Percentiles rank a stretch among this genome's conserved stretches.
These are phyloP conservation scores for Semotilus atromaculatus DNA, from an alignment of 2,797 vertebrate genomes.

Conservation along the genomic window DNA sequence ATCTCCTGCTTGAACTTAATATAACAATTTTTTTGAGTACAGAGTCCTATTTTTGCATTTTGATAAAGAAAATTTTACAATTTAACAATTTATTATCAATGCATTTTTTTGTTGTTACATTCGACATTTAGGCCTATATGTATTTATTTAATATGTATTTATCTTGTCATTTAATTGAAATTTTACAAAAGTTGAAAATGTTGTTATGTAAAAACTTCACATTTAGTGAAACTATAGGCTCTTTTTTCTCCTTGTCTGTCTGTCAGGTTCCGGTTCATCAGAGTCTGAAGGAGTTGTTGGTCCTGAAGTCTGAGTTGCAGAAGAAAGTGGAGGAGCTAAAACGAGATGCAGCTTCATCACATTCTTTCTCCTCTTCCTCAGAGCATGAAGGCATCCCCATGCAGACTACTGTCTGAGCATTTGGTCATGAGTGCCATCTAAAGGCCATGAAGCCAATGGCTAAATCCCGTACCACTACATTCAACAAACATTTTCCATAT, in stretches of 20 bases:
- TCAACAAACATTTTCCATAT: neutral
- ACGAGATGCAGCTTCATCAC: constrained; percentile 79
- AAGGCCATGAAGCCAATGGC: neutral
- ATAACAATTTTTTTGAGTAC: too few relatives aligned
- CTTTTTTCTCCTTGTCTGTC: neutral
- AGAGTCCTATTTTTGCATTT: too few relatives aligned
- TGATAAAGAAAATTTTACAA: neutral
- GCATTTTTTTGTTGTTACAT: neutral
- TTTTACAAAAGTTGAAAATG: neutral
- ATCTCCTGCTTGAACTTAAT: too few relatives aligned
- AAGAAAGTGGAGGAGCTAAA: constrained; percentile 91
- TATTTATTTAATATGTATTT: neutral
- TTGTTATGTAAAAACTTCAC: neutral
- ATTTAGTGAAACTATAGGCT: neutral
- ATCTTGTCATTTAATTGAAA: neutral
- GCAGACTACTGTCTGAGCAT: constrained; percentile 86
- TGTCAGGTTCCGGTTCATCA: constrained; percentile 92
- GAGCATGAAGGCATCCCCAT: constrained; percentile 82
- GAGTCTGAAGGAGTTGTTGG: constrained; percentile 90
- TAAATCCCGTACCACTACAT: neutral
- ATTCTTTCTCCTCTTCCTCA: constrained; percentile 84
- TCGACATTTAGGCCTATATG: neutral
- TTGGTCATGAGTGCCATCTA: constrained; percentile 4
- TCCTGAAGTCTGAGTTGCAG: constrained; percentile 87
- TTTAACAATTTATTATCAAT: neutral